Evolutionary conservation across 2,888 invertebrate species (phyloP).

Genomic region (Chrysolina haemoptera): DNA sequence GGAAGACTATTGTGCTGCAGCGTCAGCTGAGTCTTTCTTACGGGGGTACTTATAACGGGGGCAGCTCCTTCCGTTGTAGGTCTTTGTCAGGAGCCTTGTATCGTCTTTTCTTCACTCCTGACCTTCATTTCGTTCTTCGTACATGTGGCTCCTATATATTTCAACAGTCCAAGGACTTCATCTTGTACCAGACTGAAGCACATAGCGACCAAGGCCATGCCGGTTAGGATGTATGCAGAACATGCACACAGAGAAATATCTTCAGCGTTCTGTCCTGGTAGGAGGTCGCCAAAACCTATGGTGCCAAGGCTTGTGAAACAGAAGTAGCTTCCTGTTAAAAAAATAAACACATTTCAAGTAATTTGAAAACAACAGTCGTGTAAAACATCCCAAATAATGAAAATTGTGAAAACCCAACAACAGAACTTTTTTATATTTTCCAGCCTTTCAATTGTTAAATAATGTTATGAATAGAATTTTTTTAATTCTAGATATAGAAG

Average conservation of each 20-base stretch:
- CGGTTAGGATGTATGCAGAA: conserved; percentile 86
- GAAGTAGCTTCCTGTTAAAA: conserved; percentile 74
- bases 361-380: not conserved
- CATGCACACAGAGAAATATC: conserved; percentile 84
- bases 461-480: too few relatives aligned
- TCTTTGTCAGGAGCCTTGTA: conserved; percentile 72
- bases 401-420: too few relatives aligned
- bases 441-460: too few relatives aligned
- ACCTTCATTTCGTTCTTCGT: conserved; percentile 59
- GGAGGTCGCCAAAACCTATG: conserved; percentile 87
- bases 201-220: conserved; percentile 90
- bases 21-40: conserved; percentile 63
- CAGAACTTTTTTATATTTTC: too few relatives aligned
- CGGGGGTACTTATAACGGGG: conserved; percentile 67
- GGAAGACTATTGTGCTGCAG: conserved; percentile 72
- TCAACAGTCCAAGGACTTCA: conserved; percentile 75
- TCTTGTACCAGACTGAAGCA: conserved; percentile 90
- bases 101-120: conserved; percentile 71
- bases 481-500: too few relatives aligned
- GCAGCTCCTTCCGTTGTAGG: conserved; percentile 70
- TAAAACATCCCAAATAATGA: not conserved
- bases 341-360: not conserved
- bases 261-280: conserved; percentile 76
- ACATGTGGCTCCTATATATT: conserved; percentile 66
- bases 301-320: conserved; percentile 84